Conservation (phyloP, 2,888 invertebrate genomes). For the Ganaspis brasiliensis region DNA sequence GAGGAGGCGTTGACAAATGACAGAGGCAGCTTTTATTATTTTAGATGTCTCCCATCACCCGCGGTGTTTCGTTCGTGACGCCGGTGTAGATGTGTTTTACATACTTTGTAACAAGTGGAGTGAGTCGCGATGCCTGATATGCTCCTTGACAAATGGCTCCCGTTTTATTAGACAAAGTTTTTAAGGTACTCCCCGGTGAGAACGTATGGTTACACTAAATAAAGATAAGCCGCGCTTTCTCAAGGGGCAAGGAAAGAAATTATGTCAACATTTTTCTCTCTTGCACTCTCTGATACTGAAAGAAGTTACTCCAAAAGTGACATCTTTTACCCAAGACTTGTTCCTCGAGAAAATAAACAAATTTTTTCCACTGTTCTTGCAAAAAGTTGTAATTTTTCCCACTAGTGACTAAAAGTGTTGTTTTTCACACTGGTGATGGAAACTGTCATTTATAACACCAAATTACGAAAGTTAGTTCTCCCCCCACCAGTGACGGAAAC, state of each 20-base stretch:
- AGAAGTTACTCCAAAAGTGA: too few relatives aligned
- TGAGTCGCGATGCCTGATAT: conserved; percentile 34
- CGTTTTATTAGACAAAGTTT: conserved; percentile 78
- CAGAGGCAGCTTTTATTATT: conserved; percentile 80
- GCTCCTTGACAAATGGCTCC: conserved; percentile 77
- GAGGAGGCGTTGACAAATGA: conserved; percentile 79
- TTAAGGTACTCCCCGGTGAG: conserved; percentile 69
- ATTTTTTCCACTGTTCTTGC: too few relatives aligned
- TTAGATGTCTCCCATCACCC: conserved; percentile 78
- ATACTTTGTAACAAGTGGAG: conserved; percentile 70
- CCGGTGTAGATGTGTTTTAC: conserved; percentile 74
- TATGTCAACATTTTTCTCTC: conserved; percentile 59
- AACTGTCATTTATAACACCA: too few relatives aligned
- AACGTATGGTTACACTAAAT: conserved; percentile 68
- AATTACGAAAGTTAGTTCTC: too few relatives aligned
- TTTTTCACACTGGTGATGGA: too few relatives aligned
- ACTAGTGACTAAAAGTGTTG: too few relatives aligned
- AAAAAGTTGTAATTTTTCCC: too few relatives aligned
- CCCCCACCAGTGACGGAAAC: too few relatives aligned
- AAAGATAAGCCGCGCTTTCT: conserved; percentile 70
- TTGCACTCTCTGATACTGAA: not conserved
- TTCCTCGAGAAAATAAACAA: too few relatives aligned
- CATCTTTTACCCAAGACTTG: too few relatives aligned
- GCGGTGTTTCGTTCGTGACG: conserved; percentile 50
- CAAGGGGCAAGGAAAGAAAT: conserved; percentile 35